These are phyloP conservation scores for Anthrax anthrax DNA, from an alignment of 2,888 invertebrate genomes.

Conservation along the genomic window DNA sequence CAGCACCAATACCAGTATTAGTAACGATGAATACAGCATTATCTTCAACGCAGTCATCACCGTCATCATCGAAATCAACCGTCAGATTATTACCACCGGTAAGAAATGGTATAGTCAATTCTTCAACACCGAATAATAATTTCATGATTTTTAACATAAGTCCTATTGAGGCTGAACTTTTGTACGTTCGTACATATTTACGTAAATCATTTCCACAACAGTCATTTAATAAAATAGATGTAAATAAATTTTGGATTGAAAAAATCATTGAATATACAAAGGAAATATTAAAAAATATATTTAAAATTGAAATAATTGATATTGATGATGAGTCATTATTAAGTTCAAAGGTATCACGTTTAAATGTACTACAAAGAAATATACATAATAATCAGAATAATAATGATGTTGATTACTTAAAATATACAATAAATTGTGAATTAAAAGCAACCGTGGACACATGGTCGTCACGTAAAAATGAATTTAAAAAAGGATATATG, in stretches of 20 bases:
- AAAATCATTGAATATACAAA: conserved; percentile 2
- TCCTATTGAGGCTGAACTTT: conserved; percentile 8
- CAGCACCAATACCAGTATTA: neutral
- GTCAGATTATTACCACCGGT: neutral
- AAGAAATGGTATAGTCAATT: neutral
- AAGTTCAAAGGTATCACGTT: neutral
- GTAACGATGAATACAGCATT: neutral
- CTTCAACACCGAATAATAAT: neutral
- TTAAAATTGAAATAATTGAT: neutral
- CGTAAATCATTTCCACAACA: conserved; percentile 3
- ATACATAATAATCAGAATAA: neutral
- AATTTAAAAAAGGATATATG: conserved; percentile 2
- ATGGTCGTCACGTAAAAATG: conserved; percentile 3
- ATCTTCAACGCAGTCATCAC: neutral
- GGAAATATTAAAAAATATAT: conserved; percentile 3
- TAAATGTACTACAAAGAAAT: neutral
- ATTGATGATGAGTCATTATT: neutral
- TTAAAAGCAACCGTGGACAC: conserved; percentile 1
- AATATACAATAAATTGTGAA: conserved; percentile 3
- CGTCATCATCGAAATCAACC: neutral
- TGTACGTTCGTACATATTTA: conserved; percentile 8
- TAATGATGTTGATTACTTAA: neutral
- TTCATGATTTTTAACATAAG: conserved; percentile 4
- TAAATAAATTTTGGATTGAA: conserved; percentile 9
- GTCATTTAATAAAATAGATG: conserved; percentile 7